Conservation (phyloP, 2,113 vertebrate genomes). For the Hydrochoerus hydrochaeris region DNA sequence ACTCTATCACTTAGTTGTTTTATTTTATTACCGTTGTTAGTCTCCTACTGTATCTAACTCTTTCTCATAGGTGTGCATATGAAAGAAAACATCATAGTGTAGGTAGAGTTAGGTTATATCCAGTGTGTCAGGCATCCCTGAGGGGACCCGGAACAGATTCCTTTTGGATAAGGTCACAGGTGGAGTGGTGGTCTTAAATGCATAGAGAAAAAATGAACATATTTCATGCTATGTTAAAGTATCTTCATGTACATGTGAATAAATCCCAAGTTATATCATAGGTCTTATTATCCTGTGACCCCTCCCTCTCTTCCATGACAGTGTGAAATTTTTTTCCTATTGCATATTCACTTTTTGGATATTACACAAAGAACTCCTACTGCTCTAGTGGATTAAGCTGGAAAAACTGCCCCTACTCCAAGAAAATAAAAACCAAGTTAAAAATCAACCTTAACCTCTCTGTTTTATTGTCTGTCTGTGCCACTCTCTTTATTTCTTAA, state of each 20-base stretch:
- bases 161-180: background rate
- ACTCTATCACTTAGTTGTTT: background rate
- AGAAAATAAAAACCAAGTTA: background rate
- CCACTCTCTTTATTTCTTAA: background rate
- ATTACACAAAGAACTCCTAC: background rate
- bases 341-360: background rate
- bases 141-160: background rate
- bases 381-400: background rate
- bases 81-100: too few species aligned
- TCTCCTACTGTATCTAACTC: background rate
- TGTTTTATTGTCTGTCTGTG: background rate
- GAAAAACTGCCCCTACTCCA: background rate
- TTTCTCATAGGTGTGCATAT: background rate
- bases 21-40: background rate
- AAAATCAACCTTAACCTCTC: background rate
- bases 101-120: background rate
- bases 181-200: background rate
- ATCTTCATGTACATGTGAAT: background rate
- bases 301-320: background rate
- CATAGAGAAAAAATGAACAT: background rate
- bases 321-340: background rate
- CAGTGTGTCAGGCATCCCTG: background rate
- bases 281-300: background rate
- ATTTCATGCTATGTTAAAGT: background rate
- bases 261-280: background rate